Percentiles rank a stretch among this genome's conserved stretches.
Conservation (phyloP, 2,888 invertebrate species). For the Rapana venosa region DNA sequence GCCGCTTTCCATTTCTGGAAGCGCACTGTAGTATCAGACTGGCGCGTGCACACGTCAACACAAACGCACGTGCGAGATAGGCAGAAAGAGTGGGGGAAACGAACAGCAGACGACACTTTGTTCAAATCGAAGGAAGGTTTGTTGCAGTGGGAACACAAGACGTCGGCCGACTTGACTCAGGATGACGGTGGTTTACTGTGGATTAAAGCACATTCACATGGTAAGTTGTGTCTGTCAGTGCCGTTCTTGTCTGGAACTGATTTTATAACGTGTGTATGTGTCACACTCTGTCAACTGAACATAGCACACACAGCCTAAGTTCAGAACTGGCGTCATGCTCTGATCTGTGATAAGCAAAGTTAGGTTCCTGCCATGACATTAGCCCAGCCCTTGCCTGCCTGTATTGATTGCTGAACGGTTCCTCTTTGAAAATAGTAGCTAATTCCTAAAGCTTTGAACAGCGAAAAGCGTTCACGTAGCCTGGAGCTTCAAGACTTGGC, state of each 20-base stretch:
- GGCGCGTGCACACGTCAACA: neutral
- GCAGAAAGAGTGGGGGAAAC: neutral
- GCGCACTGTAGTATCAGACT: neutral
- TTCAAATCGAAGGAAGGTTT: neutral
- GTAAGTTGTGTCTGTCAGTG: neutral
- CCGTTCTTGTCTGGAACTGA: no score
- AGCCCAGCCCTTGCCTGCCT: neutral
- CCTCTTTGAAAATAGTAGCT: no score
- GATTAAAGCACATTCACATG: neutral
- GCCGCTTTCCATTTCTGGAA: constrained; percentile 37
- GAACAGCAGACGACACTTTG: neutral
- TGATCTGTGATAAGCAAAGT: neutral
- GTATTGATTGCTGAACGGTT: no score
- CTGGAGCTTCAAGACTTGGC: neutral
- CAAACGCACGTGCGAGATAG: constrained; percentile 4
- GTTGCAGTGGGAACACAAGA: neutral
- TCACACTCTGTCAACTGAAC: neutral
- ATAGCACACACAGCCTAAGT: neutral
- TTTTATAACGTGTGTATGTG: no score
- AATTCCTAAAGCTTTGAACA: no score
- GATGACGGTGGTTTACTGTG: neutral
- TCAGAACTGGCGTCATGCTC: neutral
- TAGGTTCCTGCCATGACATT: neutral
- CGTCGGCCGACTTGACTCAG: neutral
- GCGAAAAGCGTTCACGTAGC: neutral